phyloP scores from a whole-genome alignment of 2,797 vertebrate genomes.

The Bradypus variegatus region DNA sequence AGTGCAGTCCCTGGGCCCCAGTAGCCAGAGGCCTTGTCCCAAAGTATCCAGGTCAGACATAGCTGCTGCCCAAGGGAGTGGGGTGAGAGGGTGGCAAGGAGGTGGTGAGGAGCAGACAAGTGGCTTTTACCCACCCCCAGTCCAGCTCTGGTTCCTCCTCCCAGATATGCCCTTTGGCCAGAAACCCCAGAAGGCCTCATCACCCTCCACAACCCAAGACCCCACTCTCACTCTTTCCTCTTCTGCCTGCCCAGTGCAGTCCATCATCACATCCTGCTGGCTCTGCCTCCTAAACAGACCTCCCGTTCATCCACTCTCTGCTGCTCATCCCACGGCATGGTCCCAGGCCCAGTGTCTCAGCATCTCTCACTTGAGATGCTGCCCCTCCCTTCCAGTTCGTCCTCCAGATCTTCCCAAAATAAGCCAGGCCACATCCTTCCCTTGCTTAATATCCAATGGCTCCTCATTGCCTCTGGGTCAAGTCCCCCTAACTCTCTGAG shows the following conservation, averaged over 20 bases:
- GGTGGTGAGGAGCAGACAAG: not conserved
- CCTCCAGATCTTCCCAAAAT: not conserved
- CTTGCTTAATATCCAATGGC: not conserved
- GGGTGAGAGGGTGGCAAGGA: not conserved
- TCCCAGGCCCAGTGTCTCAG: not conserved
- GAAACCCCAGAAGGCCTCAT: not conserved
- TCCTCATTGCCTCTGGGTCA: not conserved
- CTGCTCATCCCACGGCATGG: not conserved
- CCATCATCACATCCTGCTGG: not conserved
- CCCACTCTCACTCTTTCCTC: not conserved
- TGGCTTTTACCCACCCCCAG: not conserved
- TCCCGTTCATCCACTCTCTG: not conserved
- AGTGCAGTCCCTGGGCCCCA: not conserved
- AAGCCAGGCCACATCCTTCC: not conserved
- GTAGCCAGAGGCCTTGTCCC: not conserved
- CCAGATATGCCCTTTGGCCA: not conserved
- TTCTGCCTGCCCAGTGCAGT: not conserved
- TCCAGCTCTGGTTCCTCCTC: not conserved
- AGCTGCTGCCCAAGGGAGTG: not conserved
- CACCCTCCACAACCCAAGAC: not conserved
- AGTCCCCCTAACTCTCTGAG: not conserved
- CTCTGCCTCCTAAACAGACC: slow-evolving; percentile 14
- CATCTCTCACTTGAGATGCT: not conserved
- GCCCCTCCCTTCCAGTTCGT: not conserved
- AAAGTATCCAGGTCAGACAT: not conserved